phyloP scores from a whole-genome alignment of 2,113 vertebrate genomes.

The Nerophis lumbriciformis region DNA sequence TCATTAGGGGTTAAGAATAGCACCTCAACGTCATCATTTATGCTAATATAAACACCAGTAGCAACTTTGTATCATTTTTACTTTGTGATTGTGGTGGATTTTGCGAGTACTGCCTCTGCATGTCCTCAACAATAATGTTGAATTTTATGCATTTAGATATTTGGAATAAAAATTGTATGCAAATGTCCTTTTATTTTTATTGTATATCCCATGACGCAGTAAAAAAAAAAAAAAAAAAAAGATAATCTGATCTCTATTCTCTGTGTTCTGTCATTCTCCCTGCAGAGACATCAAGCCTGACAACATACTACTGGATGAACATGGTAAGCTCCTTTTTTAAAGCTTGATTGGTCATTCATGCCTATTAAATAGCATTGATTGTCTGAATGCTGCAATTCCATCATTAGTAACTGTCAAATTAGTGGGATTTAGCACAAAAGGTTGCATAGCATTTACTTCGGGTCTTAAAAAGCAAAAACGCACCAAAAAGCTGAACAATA shows the following conservation, averaged over 20 bases:
- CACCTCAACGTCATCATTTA: neutral
- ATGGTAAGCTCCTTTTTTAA: conserved; percentile 74
- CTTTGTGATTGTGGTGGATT: neutral
- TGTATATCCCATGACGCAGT: neutral
- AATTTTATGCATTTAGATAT: neutral
- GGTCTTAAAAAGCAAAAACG: neutral
- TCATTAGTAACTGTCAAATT: neutral
- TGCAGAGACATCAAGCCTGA: conserved; percentile 96
- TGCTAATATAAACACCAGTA: too few relatives aligned
- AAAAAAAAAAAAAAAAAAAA: neutral
- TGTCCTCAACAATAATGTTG: neutral
- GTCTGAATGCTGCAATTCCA: neutral
- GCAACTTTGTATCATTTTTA: neutral
- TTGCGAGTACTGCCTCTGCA: neutral
- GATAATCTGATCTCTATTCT: conserved; percentile 8
- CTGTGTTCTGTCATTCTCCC: conserved; percentile 38
- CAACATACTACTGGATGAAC: conserved; percentile 96
- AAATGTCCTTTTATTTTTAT: conserved; percentile 4
- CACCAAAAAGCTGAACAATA: neutral
- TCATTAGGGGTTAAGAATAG: too few relatives aligned
- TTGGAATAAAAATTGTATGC: neutral
- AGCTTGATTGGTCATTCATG: neutral
- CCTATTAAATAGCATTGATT: neutral
- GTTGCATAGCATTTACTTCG: too few relatives aligned
- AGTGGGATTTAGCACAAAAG: too few relatives aligned